Evolutionary conservation across 2,797 vertebrate genomes (phyloP).

Genomic region (Galago senegalensis): DNA sequence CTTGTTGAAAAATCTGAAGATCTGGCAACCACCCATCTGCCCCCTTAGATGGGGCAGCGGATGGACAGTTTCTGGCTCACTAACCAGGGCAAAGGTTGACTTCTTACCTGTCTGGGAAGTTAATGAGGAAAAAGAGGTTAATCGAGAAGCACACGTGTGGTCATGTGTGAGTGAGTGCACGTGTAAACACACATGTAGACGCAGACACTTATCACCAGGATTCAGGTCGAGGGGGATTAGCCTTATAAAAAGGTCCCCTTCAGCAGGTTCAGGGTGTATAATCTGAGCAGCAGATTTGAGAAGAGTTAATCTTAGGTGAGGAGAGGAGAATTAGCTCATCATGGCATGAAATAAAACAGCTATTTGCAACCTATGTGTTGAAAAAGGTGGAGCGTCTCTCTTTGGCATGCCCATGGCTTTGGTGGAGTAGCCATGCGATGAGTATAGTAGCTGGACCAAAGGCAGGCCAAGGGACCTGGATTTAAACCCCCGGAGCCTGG

Average conservation of each 20-base stretch:
- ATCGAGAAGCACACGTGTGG: neutral
- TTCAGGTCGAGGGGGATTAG: constrained; percentile 47
- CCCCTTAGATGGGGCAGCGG: neutral
- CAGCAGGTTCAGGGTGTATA: constrained; percentile 1
- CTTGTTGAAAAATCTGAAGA: constrained; percentile 6
- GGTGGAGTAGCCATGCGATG: neutral
- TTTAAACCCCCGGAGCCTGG: neutral
- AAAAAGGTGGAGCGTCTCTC: neutral
- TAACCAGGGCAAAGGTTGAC: neutral
- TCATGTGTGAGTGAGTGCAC: neutral
- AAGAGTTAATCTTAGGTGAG: constrained; percentile 49
- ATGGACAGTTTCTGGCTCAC: neutral
- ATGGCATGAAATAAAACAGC: neutral
- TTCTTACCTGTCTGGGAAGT: constrained; percentile 36
- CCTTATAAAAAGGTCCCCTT: constrained; percentile 14
- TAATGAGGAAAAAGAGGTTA: constrained; percentile 8
- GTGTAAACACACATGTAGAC: too few relatives aligned
- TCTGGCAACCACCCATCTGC: neutral
- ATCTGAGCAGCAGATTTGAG: constrained; percentile 48
- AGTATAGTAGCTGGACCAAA: neutral
- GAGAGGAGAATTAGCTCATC: constrained; percentile 22
- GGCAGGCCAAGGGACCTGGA: neutral
- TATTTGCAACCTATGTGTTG: neutral
- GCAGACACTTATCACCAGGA: neutral
- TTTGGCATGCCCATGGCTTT: neutral